Conservation (phyloP, 2,888 invertebrate genomes). For the Zhengitettix transpicula region DNA sequence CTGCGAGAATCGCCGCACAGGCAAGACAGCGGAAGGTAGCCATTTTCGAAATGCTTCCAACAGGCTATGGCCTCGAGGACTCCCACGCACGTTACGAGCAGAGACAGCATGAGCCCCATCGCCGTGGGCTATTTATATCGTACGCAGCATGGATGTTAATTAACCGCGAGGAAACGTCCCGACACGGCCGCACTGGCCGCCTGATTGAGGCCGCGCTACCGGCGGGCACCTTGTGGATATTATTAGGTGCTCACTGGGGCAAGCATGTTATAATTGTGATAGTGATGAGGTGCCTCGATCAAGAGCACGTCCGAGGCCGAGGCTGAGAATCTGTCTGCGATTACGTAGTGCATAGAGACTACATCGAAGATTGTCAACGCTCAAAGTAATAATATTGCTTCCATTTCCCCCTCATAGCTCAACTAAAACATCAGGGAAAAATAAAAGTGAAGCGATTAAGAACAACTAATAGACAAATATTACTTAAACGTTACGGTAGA, state of each 20-base stretch:
- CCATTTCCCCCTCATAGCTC: too few species aligned
- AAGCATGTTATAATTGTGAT: slow-evolving; percentile 1
- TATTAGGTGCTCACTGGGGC: neutral
- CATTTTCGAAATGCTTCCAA: slow-evolving; percentile 32
- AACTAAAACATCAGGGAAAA: too few species aligned
- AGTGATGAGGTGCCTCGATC: neutral
- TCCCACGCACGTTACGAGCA: slow-evolving; percentile 59
- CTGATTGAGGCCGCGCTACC: neutral
- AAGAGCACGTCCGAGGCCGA: too few species aligned
- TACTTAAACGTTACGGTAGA: too few species aligned
- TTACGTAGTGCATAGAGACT: too few species aligned
- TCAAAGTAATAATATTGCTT: too few species aligned
- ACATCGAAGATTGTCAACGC: too few species aligned
- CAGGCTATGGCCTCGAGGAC: slow-evolving; percentile 49
- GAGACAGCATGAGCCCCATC: slow-evolving; percentile 60
- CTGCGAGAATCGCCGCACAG: slow-evolving; percentile 3
- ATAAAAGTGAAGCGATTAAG: too few species aligned
- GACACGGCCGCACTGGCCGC: neutral
- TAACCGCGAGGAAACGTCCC: too few species aligned
- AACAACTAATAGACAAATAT: too few species aligned
- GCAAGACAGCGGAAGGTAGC: slow-evolving; percentile 19
- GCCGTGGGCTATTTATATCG: slow-evolving; percentile 3
- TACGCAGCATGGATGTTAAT: too few species aligned
- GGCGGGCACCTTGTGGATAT: neutral
- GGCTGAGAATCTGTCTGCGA: too few species aligned